phyloP scores from a whole-genome alignment of 2,797 vertebrate species.

The Gymnodraco acuticeps region DNA sequence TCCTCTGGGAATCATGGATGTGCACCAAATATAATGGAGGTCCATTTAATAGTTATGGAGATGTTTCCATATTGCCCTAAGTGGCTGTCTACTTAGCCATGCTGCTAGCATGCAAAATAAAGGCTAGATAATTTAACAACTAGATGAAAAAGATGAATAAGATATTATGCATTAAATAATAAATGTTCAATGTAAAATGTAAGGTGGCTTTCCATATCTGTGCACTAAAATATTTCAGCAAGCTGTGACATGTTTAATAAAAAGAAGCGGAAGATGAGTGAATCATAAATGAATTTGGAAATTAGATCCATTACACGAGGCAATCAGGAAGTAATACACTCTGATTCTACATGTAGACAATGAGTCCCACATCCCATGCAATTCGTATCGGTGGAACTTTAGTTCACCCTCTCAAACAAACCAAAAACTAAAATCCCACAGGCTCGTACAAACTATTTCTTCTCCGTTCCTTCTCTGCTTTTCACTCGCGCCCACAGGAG shows the following conservation, averaged over 20 bases:
- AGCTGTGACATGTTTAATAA: not conserved
- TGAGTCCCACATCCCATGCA: not conserved
- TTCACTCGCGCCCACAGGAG: slow-evolving; percentile 37
- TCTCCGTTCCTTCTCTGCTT: slow-evolving; percentile 7
- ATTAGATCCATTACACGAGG: slow-evolving; percentile 1
- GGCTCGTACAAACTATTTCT: slow-evolving; percentile 19
- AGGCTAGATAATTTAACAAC: not conserved
- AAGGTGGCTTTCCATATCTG: not conserved
- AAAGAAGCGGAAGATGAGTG: not conserved
- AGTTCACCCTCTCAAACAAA: slow-evolving; percentile 7
- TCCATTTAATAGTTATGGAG: not conserved
- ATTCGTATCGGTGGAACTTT: not conserved
- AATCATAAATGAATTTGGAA: not conserved
- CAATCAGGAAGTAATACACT: not conserved
- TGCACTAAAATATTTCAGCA: not conserved
- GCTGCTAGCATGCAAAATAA: not conserved
- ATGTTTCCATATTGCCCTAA: not conserved
- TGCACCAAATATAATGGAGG: not conserved
- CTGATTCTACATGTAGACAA: not conserved
- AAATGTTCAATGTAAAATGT: not conserved
- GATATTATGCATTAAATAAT: not conserved
- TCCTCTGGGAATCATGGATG: not conserved
- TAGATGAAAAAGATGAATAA: not conserved
- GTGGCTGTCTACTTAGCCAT: not conserved
- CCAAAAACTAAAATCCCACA: slow-evolving; percentile 24